Evolutionary conservation across 92 coral and sea anemone species (phyloP).

Genomic region (Phenganax stokvisi): DNA sequence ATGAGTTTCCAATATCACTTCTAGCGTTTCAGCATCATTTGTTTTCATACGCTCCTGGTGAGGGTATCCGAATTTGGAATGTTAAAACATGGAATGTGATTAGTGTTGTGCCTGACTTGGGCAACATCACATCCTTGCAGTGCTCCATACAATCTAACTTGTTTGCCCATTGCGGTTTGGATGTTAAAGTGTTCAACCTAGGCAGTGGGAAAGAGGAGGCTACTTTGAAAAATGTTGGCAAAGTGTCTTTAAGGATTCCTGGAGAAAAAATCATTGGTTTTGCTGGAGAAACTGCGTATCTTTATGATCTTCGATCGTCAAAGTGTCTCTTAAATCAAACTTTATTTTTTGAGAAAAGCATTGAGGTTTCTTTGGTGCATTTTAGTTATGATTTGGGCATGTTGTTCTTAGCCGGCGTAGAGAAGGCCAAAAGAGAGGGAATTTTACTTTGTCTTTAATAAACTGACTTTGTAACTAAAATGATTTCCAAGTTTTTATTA

Average conservation of each 20-base stretch:
- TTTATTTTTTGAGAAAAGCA: neutral
- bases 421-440: conserved; percentile 14
- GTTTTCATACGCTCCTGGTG: conserved; percentile 70
- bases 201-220: conserved; percentile 70
- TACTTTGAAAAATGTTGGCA: conserved; percentile 54
- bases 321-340: conserved; percentile 23
- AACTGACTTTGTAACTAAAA: too few relatives aligned
- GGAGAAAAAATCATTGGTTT: conserved; percentile 8
- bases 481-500: too few relatives aligned
- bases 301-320: conserved; percentile 6
- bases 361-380: conserved; percentile 24
- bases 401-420: conserved; percentile 22
- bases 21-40: conserved; percentile 74
- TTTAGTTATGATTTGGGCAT: conserved; percentile 29
- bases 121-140: conserved; percentile 49
- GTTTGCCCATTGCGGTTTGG: conserved; percentile 52
- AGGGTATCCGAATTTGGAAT: conserved; percentile 81
- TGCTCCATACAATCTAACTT: conserved; percentile 49
- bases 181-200: conserved; percentile 59
- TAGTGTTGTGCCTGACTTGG: conserved; percentile 52
- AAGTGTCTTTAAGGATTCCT: conserved; percentile 35
- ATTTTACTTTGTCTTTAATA: conserved; percentile 18
- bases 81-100: conserved; percentile 68
- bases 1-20: conserved; percentile 61
- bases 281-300: neutral